Base-by-base conservation (phyloP, 2,113 vertebrate genomes). In the Microtus pennsylvanicus region DNA sequence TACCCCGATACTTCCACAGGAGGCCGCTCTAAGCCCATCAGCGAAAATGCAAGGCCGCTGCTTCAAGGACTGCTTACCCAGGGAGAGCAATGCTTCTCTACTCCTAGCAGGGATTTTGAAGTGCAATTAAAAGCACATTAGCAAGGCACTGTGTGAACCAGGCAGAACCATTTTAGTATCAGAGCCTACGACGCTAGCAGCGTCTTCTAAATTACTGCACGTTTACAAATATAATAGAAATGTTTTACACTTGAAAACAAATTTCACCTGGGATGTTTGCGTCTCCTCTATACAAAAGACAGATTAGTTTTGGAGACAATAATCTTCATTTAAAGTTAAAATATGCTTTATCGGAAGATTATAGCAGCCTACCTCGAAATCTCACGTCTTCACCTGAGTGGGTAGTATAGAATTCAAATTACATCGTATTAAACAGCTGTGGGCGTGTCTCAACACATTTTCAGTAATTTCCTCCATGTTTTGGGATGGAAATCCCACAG, bases 21-120 rank as follows among this genome's bases (percentile, higher is more conserved):
- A 97, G 72, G 98, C 98, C 97, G 90, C 98, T 98, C 98, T 96
- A 98, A 96, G 97, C 81, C 76, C 96, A 96, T 76, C 26, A 38
- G 98, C 96, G 30, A 55, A 81, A 83, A 63, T 28, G 0, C 61
- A 0, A 30, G 4, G 58, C 4, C 6, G 13, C 7, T 0, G 17
- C 33, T 16, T 10, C 9, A n/a, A 33, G 0, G 75, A 50, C 7
- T 6, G 0, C 42, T 42, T 1, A 77, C 24, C 22, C 58, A 17
- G 24, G 13, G 58, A 5, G 38, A 4, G 1, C 42, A 1, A 26
- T 74, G 3, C 42, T 21, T 30, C 50, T 77, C 75, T 30, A 16
- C 22, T 72, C 77, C 67, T 42, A 47, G 21, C 30, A 50, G 77
- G 63, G 0, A 93, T 52, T 45, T 50, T 82, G 13, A 21, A 78